A percentile compares a stretch with the other conserved stretches of the same genome.
These are phyloP conservation scores for Elmis aenea DNA, from an alignment of 2,888 invertebrate species.

Conservation along the genomic window DNA sequence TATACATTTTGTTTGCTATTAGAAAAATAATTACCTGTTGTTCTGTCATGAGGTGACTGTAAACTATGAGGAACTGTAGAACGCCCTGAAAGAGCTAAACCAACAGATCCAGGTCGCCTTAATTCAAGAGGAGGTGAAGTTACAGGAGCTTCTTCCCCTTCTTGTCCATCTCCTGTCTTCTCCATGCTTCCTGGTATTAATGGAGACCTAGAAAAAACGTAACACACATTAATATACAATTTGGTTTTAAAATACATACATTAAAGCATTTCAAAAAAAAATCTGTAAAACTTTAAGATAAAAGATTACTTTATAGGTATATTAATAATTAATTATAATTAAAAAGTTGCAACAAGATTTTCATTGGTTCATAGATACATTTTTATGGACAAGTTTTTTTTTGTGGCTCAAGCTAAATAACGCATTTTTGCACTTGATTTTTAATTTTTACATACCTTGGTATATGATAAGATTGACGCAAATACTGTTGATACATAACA, in stretches of 20 bases:
- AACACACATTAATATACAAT: too few species aligned
- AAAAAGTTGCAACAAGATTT: too few species aligned
- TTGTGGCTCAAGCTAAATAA: too few species aligned
- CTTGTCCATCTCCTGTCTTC: slow-evolving; percentile 53
- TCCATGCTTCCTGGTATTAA: slow-evolving; percentile 59
- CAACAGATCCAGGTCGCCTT: slow-evolving; percentile 55
- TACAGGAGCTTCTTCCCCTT: slow-evolving; percentile 47
- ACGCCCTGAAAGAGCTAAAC: slow-evolving; percentile 46
- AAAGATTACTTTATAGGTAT: too few species aligned
- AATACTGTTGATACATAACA: slow-evolving; percentile 52
- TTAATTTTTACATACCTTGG: slow-evolving; percentile 43
- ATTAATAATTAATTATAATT: too few species aligned
- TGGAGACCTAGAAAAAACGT: slow-evolving; percentile 40
- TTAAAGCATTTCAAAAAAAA: neutral
- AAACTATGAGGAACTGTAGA: slow-evolving; percentile 62
- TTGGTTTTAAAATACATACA: neutral
- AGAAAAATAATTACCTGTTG: slow-evolving; percentile 49
- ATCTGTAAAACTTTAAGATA: too few species aligned
- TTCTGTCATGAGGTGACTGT: slow-evolving; percentile 66
- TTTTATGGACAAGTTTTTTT: too few species aligned
- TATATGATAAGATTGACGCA: slow-evolving; percentile 46
- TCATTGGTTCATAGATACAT: too few species aligned
- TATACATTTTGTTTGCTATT: neutral
- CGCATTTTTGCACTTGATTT: too few species aligned
- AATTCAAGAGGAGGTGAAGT: slow-evolving; percentile 65